These are phyloP conservation scores for Hydrotaea cyrtoneurina DNA, from an alignment of 2,888 invertebrate species.

Conservation along the genomic window DNA sequence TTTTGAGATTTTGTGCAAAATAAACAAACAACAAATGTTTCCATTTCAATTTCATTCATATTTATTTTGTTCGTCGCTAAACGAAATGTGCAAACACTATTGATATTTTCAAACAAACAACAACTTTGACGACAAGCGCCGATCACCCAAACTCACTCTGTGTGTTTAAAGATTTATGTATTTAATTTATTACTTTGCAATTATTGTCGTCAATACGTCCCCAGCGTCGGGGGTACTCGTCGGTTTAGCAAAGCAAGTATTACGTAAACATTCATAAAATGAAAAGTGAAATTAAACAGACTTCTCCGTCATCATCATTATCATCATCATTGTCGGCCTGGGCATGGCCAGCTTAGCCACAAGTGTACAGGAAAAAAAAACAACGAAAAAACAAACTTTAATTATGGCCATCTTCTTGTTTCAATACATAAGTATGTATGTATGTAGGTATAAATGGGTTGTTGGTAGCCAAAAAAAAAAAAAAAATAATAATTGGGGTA, in stretches of 20 bases:
- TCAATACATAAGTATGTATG: not conserved
- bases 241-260: conserved; percentile 2
- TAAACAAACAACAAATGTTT: not conserved
- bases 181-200: conserved; percentile 24
- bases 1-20: not conserved
- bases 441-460: not conserved
- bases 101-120: not conserved
- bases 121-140: not conserved
- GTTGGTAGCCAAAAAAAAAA: not conserved
- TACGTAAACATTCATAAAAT: conserved; percentile 48
- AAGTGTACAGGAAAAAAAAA: not conserved
- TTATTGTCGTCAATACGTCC: conserved; percentile 19
- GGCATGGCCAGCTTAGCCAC: conserved; percentile 37
- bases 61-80: not conserved
- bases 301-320: conserved; percentile 16
- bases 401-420: conserved; percentile 48
- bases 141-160: not conserved
- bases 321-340: not conserved
- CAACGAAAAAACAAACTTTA: conserved; percentile 12
- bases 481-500: conserved; percentile 26
- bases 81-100: not conserved
- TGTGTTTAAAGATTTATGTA: not conserved
- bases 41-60: not conserved
- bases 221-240: not conserved
- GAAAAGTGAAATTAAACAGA: conserved; percentile 51